Percentiles rank a stretch among this genome's conserved stretches.
phyloP scores from a whole-genome alignment of 1,140 invertebrate species.

The Glomeris maerens region DNA sequence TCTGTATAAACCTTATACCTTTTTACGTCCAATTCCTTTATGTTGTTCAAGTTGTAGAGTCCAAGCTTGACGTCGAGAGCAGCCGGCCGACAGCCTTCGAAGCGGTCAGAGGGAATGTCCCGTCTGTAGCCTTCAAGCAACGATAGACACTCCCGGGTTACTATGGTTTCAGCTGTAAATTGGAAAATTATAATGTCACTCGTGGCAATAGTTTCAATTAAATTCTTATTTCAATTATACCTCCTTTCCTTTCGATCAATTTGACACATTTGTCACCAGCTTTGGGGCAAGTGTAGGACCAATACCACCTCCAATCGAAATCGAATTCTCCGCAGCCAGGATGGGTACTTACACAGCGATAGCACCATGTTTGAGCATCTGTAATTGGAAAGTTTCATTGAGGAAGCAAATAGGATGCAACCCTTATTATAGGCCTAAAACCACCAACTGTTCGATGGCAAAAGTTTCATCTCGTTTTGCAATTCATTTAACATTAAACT shows the following conservation, averaged over 20 bases:
- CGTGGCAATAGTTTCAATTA: slow-evolving; percentile 7
- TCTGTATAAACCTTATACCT: slow-evolving; percentile 37
- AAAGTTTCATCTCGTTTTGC: too few species aligned
- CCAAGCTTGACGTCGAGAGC: slow-evolving; percentile 60
- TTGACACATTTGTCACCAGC: slow-evolving; percentile 79
- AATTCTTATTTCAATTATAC: slow-evolving; percentile 32
- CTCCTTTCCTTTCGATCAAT: slow-evolving; percentile 70
- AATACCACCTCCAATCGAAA: slow-evolving; percentile 71
- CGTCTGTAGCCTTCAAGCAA: slow-evolving; percentile 54
- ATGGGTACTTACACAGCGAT: slow-evolving; percentile 72
- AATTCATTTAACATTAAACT: too few species aligned
- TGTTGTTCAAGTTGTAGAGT: slow-evolving; percentile 74
- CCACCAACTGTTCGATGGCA: too few species aligned
- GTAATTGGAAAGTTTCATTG: too few species aligned
- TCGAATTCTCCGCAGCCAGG: slow-evolving; percentile 62
- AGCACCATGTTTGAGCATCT: too few species aligned
- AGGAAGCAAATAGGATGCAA: too few species aligned
- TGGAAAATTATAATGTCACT: slow-evolving; percentile 11
- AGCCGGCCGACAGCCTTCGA: slow-evolving; percentile 71
- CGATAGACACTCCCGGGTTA: slow-evolving; percentile 74
- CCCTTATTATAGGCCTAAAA: too few species aligned
- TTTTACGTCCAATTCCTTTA: slow-evolving; percentile 69
- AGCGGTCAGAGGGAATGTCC: slow-evolving; percentile 81
- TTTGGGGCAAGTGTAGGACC: slow-evolving; percentile 60
- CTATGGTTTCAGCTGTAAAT: slow-evolving; percentile 55